A percentile compares a stretch with the other conserved stretches of the same genome.
phyloP scores from a whole-genome alignment of 2,113 vertebrate genomes.

The Sisor rabdophorus region DNA sequence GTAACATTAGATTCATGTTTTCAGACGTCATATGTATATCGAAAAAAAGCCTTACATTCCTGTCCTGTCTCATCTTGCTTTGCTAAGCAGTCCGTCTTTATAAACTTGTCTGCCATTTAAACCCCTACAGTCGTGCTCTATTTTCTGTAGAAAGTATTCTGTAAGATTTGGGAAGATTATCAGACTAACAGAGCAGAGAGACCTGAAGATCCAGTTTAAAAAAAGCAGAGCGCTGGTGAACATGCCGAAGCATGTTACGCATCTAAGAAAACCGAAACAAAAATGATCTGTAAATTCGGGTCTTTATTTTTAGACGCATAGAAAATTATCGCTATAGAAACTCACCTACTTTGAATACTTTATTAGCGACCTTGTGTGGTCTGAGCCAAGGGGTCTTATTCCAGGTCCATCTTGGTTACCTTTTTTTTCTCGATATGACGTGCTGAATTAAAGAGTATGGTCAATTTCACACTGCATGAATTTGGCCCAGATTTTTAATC shows the following conservation, averaged over 20 bases:
- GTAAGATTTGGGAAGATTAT: neutral
- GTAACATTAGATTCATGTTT: neutral
- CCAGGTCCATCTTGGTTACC: too few relatives aligned
- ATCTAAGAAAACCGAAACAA: neutral
- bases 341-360: too few relatives aligned
- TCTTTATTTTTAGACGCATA: neutral
- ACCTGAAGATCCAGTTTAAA: constrained; percentile 1
- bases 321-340: too few relatives aligned
- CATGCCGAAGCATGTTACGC: neutral
- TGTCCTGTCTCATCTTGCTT: neutral
- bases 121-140: neutral
- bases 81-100: neutral
- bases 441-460: too few relatives aligned
- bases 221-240: neutral
- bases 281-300: neutral
- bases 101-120: neutral
- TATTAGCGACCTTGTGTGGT: too few relatives aligned
- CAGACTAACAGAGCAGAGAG: neutral
- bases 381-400: too few relatives aligned
- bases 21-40: neutral
- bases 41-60: neutral
- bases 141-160: neutral
- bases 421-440: too few relatives aligned
- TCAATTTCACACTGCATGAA: too few relatives aligned
- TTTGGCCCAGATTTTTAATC: too few relatives aligned